Evolutionary conservation across 2,113 vertebrate species (phyloP).

Genomic region (Astur gentilis): DNA sequence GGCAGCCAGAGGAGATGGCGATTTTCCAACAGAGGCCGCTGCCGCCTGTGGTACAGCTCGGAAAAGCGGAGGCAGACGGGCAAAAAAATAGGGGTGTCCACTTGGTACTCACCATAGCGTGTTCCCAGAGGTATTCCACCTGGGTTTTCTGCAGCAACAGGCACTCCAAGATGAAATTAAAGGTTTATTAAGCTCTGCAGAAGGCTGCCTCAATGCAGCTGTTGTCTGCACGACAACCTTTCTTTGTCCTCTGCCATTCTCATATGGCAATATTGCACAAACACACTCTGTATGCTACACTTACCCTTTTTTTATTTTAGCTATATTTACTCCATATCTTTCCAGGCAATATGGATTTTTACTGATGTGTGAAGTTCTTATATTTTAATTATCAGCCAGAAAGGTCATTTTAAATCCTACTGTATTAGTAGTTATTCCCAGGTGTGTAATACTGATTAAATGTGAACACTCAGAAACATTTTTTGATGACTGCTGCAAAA

Average conservation of each 20-base stretch:
- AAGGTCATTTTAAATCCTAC: not conserved
- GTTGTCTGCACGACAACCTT: not conserved
- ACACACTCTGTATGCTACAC: not conserved
- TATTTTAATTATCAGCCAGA: not conserved
- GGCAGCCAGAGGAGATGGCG: not conserved
- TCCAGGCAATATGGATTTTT: not conserved
- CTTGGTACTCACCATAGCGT: rapidly evolving
- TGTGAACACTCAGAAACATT: not conserved
- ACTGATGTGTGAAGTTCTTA: not conserved
- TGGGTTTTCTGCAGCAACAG: not conserved
- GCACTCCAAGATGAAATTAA: not conserved
- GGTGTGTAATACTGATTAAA: not conserved
- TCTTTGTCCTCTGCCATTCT: not conserved
- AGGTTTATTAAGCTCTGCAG: not conserved
- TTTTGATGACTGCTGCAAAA: not conserved
- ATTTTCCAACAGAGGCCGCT: not conserved
- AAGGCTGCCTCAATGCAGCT: not conserved
- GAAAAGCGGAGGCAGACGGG: rapidly evolving
- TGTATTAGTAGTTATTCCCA: not conserved
- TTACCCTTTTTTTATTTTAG: not conserved
- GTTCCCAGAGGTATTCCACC: rapidly evolving
- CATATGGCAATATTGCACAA: rapidly evolving
- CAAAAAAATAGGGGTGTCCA: not conserved
- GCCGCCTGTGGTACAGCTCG: rapidly evolving
- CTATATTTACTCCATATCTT: not conserved